These are phyloP conservation scores for Amphibalanus amphitrite DNA, from an alignment of 1,140 invertebrate genomes.

Conservation along the genomic window DNA sequence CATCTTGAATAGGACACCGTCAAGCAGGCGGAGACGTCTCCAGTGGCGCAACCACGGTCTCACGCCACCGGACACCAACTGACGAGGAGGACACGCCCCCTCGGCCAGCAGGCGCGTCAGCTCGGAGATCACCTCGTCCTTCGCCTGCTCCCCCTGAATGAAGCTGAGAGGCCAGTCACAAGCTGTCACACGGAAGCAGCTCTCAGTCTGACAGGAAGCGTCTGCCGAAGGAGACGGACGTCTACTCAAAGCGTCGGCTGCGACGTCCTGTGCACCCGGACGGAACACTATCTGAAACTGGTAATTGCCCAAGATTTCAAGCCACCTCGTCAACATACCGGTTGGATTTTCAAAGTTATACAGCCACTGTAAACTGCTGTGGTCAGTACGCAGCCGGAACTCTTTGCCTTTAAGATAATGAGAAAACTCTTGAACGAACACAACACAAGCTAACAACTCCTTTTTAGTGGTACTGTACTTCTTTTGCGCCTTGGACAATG, in stretches of 20 bases:
- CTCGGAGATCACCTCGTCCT: neutral
- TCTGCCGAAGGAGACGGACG: neutral
- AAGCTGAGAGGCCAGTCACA: neutral
- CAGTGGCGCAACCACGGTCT: neutral
- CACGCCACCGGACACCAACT: neutral
- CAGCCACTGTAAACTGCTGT: no score
- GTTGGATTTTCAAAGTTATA: no score
- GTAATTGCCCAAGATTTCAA: no score
- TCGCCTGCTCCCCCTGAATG: neutral
- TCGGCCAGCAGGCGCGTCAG: neutral
- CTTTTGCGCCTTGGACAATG: no score
- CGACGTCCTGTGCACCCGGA: neutral
- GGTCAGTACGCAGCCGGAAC: no score
- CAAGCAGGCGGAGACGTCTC: neutral
- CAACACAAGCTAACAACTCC: no score
- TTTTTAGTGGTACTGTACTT: no score
- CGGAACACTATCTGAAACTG: neutral
- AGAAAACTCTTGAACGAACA: no score
- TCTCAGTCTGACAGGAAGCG: neutral
- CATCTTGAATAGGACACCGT: neutral
- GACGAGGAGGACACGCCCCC: neutral
- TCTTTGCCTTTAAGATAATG: no score
- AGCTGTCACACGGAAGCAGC: neutral
- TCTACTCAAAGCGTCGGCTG: neutral
- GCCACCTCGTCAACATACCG: no score